Evolutionary conservation across 2,113 vertebrate species (phyloP), one percentile per base, ranked within the genome.

Genomic region (Hylia prasina): DNA sequence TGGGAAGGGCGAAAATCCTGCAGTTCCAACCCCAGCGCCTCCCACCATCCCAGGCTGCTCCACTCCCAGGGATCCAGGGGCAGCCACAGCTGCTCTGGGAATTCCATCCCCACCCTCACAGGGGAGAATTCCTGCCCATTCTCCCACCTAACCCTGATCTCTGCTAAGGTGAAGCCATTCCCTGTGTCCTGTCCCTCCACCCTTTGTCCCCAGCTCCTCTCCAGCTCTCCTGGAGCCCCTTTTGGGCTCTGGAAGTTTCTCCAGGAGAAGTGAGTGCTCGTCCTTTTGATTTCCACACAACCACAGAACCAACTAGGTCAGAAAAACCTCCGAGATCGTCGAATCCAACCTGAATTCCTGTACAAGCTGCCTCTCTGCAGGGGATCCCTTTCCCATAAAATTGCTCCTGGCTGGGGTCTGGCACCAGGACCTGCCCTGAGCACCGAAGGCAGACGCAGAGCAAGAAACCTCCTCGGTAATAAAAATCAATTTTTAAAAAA

Each of bases 361-460:
- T 9, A 5, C 44, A 13, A 33, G 33, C 57, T 58, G 19, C 64
- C 6, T 24, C 6, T 24, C 60, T 11, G 31, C 61, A 39, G 54
- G 17, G 82, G 42, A n/a, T 58, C 28, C 63, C 28, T 4, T 14
- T 85, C 5, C 56, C 33, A 4, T 13, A 7, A 13, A 37, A n/a
- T 12, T 2, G 39, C 1, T n/a, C 28, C 78, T 64, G 82, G 70
- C 44, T 48, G 51, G 47, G 15, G 6, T 3, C 8, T 35, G 45
- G 48, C 82, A 6, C 3, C 47, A 9, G 30, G 30, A 28, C 15
- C 57, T 64, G 37, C 80, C 80, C 3, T 0, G 48, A 25, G 79
- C 37, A 24, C 53, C 0, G 0, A 7, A 28, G 65, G 4, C 51
- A 39, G 82, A 1, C 57, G 4, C 7, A 1, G 3, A 7, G 19